These are phyloP conservation scores for Melikaiella ostensackeni DNA, from an alignment of 2,888 invertebrate species.

Conservation along the genomic window DNA sequence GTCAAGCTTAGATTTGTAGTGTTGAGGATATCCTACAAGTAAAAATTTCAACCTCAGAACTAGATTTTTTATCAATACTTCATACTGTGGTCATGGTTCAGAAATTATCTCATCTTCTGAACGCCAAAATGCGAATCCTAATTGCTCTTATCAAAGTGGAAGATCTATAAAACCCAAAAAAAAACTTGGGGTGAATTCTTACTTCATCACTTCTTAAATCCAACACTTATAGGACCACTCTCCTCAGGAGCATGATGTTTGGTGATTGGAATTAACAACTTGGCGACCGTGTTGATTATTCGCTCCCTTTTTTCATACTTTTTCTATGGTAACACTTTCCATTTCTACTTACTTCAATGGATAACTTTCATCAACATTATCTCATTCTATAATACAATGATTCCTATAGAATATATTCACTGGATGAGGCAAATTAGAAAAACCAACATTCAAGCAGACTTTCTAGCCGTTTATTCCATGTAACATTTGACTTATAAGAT, in stretches of 20 bases:
- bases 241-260: conserved; percentile 64
- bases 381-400: too few species aligned
- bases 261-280: conserved; percentile 73
- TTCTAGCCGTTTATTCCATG: neutral
- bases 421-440: neutral
- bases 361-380: neutral
- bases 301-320: conserved; percentile 56
- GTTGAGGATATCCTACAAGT: too few species aligned
- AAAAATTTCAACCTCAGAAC: too few species aligned
- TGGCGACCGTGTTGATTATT: conserved; percentile 73
- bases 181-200: neutral
- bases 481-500: neutral
- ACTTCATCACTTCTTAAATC: conserved; percentile 35
- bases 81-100: too few species aligned
- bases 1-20: too few species aligned
- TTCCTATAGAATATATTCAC: too few species aligned
- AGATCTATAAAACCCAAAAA: neutral
- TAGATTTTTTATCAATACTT: too few species aligned
- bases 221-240: conserved; percentile 49
- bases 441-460: neutral
- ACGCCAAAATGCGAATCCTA: neutral
- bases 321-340: conserved; percentile 48
- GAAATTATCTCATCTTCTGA: neutral
- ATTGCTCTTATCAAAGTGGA: neutral
- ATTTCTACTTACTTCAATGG: conserved; percentile 36